Conservation (phyloP, 2,797 vertebrate species). For the Myotis myotis region DNA sequence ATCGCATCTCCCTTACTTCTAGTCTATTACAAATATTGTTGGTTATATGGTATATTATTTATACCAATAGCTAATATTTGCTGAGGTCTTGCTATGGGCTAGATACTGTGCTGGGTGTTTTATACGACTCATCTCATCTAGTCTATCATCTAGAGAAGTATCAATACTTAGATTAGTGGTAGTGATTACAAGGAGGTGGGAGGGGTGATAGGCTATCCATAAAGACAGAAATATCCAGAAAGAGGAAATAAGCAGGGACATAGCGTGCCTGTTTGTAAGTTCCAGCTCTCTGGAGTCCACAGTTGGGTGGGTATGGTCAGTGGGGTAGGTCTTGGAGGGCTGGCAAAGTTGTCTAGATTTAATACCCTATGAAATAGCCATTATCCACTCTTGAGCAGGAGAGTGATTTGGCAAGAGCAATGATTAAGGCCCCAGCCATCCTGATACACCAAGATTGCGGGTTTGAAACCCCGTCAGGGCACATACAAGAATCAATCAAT, state of each 20-base stretch:
- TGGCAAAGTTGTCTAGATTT: background rate
- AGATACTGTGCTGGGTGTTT: background rate
- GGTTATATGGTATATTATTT: background rate
- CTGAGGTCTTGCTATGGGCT: background rate
- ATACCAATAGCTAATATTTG: background rate
- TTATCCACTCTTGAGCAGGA: background rate
- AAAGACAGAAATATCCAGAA: background rate
- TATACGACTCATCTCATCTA: background rate
- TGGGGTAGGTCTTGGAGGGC: background rate
- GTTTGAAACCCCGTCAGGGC: background rate
- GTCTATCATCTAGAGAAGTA: background rate
- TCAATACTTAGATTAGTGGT: background rate
- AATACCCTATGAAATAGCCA: background rate
- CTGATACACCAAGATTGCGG: background rate
- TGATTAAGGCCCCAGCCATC: background rate
- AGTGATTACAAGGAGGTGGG: background rate
- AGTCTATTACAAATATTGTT: background rate
- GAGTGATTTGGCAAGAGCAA: background rate
- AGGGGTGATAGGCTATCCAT: background rate
- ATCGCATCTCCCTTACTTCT: background rate
- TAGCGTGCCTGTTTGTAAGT: background rate
- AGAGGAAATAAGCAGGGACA: background rate
- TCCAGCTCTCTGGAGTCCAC: background rate
- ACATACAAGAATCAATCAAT: background rate
- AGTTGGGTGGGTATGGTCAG: background rate